A percentile compares a stretch with the other conserved stretches of the same genome.
These are phyloP conservation scores for Ylistrum balloti DNA, from an alignment of 1,140 invertebrate species.

Conservation along the genomic window DNA sequence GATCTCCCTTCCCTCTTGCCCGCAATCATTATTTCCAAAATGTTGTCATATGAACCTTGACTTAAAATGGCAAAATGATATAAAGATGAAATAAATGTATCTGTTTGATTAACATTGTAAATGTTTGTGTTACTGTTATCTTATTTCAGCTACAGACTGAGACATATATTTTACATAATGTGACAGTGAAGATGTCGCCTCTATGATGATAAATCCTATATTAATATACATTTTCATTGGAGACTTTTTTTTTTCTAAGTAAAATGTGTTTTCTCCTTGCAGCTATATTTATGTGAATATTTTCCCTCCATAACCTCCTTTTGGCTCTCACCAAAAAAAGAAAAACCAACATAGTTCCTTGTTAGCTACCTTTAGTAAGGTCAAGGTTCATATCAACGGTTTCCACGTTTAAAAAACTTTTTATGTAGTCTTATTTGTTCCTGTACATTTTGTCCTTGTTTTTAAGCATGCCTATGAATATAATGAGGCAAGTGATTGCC, in stretches of 20 bases:
- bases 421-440: not conserved
- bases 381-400: constrained; percentile 10
- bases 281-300: too few species aligned
- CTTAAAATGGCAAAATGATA: not conserved
- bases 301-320: not conserved
- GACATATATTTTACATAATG: too few species aligned
- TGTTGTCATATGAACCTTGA: not conserved
- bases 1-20: too few species aligned
- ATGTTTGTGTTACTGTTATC: too few species aligned
- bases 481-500: not conserved
- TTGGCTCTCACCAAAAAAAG: not conserved
- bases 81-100: not conserved
- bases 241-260: too few species aligned
- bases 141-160: too few species aligned
- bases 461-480: not conserved
- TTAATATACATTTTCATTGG: too few species aligned
- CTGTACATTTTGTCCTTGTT: not conserved
- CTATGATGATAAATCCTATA: too few species aligned
- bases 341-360: not conserved
- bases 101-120: not conserved
- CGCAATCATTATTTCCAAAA: not conserved
- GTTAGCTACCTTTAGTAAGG: not conserved
- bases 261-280: too few species aligned
- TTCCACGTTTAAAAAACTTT: not conserved
- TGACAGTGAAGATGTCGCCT: too few species aligned